phyloP scores from a whole-genome alignment of 2,888 invertebrate species.

The Rhopalosiphum nymphaeae region DNA sequence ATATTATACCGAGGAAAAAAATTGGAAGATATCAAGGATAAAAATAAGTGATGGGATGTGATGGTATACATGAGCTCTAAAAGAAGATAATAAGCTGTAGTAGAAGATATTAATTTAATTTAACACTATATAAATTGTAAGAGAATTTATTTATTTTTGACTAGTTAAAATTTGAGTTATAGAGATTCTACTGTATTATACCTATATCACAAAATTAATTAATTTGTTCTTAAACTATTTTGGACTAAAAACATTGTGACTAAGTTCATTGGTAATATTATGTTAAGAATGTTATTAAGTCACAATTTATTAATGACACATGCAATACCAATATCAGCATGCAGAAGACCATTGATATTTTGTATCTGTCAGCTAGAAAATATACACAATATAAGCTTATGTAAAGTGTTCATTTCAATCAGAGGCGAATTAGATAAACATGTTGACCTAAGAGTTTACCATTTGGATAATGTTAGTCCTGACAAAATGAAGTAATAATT shows the following conservation, averaged over 20 bases:
- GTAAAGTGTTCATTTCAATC: not conserved
- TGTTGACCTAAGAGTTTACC: not conserved
- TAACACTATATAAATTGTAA: not conserved
- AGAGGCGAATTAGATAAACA: not conserved
- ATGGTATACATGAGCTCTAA: not conserved
- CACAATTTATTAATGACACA: slow-evolving; percentile 49
- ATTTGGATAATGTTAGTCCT: not conserved
- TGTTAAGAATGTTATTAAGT: slow-evolving; percentile 39
- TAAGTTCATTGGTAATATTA: slow-evolving; percentile 8
- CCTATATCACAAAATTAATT: slow-evolving; percentile 35
- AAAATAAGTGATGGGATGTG: not conserved
- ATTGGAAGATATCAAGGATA: not conserved
- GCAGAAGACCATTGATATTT: slow-evolving; percentile 52
- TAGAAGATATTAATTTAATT: not conserved
- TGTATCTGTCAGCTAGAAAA: slow-evolving; percentile 64
- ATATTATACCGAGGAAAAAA: not conserved
- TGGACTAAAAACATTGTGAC: not conserved
- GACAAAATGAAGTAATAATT: not conserved
- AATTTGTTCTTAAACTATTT: slow-evolving; percentile 29
- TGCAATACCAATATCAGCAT: slow-evolving; percentile 59
- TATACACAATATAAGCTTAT: slow-evolving; percentile 48
- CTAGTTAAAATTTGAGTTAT: not conserved
- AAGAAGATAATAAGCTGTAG: not conserved
- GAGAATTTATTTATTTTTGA: not conserved
- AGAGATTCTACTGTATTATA: not conserved